These are phyloP conservation scores for Varanus komodoensis DNA, from an alignment of 2,113 vertebrate genomes.

Conservation along the genomic window DNA sequence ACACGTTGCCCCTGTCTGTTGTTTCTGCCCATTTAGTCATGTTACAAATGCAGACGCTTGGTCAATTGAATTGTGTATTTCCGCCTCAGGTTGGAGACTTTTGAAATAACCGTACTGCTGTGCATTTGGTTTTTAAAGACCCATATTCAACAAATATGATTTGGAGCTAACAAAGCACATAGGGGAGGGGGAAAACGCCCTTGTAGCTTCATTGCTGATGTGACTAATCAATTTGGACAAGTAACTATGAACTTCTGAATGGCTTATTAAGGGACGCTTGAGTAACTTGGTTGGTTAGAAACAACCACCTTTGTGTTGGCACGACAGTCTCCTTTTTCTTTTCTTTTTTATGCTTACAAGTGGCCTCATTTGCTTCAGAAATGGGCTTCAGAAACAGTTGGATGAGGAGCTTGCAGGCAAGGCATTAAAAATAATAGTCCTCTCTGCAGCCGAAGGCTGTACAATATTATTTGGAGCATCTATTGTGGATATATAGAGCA, in stretches of 20 bases:
- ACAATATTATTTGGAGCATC: conserved; percentile 46
- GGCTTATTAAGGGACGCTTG: conserved; percentile 75
- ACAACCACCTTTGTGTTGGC: conserved; percentile 74
- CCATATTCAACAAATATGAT: conserved; percentile 51
- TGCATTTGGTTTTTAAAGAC: not conserved
- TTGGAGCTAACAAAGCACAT: conserved; percentile 67
- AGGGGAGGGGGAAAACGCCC: conserved; percentile 39
- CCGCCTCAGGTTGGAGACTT: conserved; percentile 37
- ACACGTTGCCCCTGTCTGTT: no score
- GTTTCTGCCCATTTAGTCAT: not conserved
- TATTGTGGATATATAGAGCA: not conserved
- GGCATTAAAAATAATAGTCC: conserved; percentile 38
- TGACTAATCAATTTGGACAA: conserved; percentile 77
- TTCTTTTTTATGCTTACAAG: conserved; percentile 55
- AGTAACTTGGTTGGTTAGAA: conserved; percentile 72
- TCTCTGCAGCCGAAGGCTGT: conserved; percentile 39
- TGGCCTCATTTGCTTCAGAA: conserved; percentile 56
- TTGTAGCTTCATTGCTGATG: conserved; percentile 64
- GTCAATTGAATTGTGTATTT: conserved; percentile 33
- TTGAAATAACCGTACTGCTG: conserved; percentile 61
- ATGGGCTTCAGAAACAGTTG: conserved; percentile 51
- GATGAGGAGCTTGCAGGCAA: conserved; percentile 46
- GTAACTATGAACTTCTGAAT: conserved; percentile 75
- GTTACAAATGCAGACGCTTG: conserved; percentile 20
- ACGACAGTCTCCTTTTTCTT: conserved; percentile 46